Base-by-base conservation (phyloP, 2,888 invertebrate genomes). In the Eugnorisma glareosa region DNA sequence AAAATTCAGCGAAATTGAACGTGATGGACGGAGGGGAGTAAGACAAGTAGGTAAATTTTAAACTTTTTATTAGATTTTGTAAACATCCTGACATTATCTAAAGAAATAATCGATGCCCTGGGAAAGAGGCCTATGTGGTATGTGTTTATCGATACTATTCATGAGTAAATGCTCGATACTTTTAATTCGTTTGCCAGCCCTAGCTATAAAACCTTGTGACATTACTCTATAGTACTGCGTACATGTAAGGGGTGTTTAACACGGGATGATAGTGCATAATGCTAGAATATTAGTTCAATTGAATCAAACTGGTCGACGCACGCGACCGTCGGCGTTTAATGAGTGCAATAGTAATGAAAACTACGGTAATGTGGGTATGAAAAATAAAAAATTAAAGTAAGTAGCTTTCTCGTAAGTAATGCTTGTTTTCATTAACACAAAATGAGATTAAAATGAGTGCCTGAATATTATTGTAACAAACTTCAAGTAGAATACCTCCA, bases 181-280 rank as follows among this genome's bases (percentile, higher is more conserved):
- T 66, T 57, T 37, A 7, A 35, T 15, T 67, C 31, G 21, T 21
- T 54, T 18, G 13, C 43, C 83, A 37, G 35, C 83, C 43, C 67
- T 76, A 83, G 63, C 69, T 51, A 86, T 79, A 79, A 86, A 86
- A 70, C 69, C 11, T 59, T 69, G 79, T 82, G 81, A 75, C 81
- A 83, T 83, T 77, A 84, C 75, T 35, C 28, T 57, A 35, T 84
- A 76, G 84, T 77, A 77, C 64, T 40, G 18, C 70, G 63, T 43
- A 57, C 45, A 81, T 77, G 45, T 77, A 73, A 86, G 83, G 83
- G 68, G 63, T 72, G 71, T 75, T 83, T 67, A 63, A 86, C 86
- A 86, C 79, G 59, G 59, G 84, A 86, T 79, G 79, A 86, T 79
- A 67, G 69, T 79, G 83, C 74, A 37, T 70, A 77, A 77, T 75